Conservation (phyloP, 2,797 vertebrate genomes). For the Helicolenus hilgendorfi region DNA sequence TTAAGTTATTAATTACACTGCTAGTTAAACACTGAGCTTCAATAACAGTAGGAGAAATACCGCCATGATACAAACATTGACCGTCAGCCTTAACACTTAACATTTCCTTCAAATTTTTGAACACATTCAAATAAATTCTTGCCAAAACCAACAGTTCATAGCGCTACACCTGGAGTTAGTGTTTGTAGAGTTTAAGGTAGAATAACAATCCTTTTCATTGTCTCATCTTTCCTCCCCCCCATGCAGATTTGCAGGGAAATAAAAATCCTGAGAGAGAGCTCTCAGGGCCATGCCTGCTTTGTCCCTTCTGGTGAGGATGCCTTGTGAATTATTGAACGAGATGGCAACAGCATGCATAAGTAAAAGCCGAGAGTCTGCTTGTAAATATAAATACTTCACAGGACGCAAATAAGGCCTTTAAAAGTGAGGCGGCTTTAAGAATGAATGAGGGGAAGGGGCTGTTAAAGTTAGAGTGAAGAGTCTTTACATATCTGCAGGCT, state of each 20-base stretch:
- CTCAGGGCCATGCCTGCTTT: conserved; percentile 63
- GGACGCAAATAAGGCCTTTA: conserved; percentile 85
- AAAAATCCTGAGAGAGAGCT: conserved; percentile 54
- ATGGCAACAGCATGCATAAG: conserved; percentile 87
- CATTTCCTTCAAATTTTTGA: not conserved
- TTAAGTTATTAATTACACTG: not conserved
- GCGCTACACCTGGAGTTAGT: conserved; percentile 17
- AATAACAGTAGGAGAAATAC: not conserved
- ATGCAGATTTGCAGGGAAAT: conserved; percentile 42
- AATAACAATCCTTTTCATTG: conserved; percentile 38
- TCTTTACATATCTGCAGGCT: conserved; percentile 36
- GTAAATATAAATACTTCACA: conserved; percentile 90
- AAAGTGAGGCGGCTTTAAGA: conserved; percentile 85
- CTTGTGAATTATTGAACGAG: conserved; percentile 86
- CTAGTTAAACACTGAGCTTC: not conserved
- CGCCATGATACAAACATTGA: not conserved
- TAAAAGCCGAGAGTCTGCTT: conserved; percentile 83
- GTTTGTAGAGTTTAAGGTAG: conserved; percentile 25
- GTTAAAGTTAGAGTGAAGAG: conserved; percentile 46
- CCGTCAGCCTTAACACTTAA: not conserved
- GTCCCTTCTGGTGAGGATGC: conserved; percentile 73
- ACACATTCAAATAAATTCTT: not conserved
- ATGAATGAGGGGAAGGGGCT: conserved; percentile 77
- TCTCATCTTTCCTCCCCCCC: not conserved
- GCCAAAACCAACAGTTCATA: conserved; percentile 37